Evolutionary conservation across 1,140 invertebrate species (phyloP).

Genomic region (Pararge aegeria): DNA sequence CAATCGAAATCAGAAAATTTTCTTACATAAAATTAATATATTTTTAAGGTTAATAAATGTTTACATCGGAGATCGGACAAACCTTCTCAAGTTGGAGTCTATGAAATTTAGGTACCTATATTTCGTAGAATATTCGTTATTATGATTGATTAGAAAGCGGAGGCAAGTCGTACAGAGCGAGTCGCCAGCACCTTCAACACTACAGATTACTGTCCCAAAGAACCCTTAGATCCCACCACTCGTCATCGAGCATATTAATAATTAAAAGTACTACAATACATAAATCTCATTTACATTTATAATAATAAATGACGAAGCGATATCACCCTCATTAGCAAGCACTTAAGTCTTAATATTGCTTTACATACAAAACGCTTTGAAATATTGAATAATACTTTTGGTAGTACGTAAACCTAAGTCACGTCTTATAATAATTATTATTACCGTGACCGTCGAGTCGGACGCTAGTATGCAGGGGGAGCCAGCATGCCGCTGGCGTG

Average conservation of each 20-base stretch:
- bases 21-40: slow-evolving; percentile 67
- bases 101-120: slow-evolving; percentile 54
- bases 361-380: slow-evolving; percentile 49
- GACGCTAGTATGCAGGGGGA: slow-evolving; percentile 73
- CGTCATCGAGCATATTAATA: slow-evolving; percentile 32
- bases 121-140: slow-evolving; percentile 58
- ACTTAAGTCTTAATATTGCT: slow-evolving; percentile 42
- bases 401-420: slow-evolving; percentile 62
- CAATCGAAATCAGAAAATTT: slow-evolving; percentile 59
- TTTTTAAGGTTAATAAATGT: slow-evolving; percentile 54
- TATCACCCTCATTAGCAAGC: slow-evolving; percentile 58
- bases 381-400: slow-evolving; percentile 75
- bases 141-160: slow-evolving; percentile 61
- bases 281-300: slow-evolving; percentile 60
- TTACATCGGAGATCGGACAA: slow-evolving; percentile 67
- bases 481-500: slow-evolving; percentile 78
- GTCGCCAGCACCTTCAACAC: slow-evolving; percentile 73
- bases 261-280: slow-evolving; percentile 29
- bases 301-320: slow-evolving; percentile 44
- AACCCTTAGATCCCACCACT: slow-evolving; percentile 53
- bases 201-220: slow-evolving; percentile 53
- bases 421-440: slow-evolving; percentile 34
- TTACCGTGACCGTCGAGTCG: slow-evolving; percentile 43
- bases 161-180: slow-evolving; percentile 67
- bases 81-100: slow-evolving; percentile 46